Evolutionary conservation across 2,797 vertebrate species (phyloP), one percentile per base, ranked within the genome.

Genomic region (Pelodytes ibericus): DNA sequence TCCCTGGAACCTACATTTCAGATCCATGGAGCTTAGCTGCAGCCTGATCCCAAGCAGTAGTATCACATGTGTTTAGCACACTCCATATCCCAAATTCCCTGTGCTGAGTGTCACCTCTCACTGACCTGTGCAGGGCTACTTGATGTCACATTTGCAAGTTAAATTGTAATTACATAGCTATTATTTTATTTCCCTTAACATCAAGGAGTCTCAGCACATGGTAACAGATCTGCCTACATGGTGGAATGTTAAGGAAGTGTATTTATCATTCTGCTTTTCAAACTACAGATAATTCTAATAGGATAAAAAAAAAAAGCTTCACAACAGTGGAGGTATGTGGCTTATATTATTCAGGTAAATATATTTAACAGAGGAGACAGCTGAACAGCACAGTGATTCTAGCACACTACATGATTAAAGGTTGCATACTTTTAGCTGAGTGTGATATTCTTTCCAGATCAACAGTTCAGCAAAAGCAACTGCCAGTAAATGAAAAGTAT

Each of bases 241-340:
- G 33, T 22, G 22, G 24, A 2, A 22, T 2, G 33, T 72, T 69
- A 72, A 81, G 71, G 71, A 77, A 74, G 71, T 39, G 18, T 61
- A 65, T 65, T 81, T 39, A 75, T 79, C 63, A 69, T 30, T 27
- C 62, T 30, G 57, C 31, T 49, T 71, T 71, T 69, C 29, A 79
- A 75, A 70, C 26, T 24, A 30, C 29, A 80, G 53, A 70, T 66
- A 51, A 58, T 41, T 72, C 75, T 60, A 44, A 76, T 72, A 36
- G 58, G 18, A 41, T 41, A 41, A 65, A 36, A 20, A 47, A 59
- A 53, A 4, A 64, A 57, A 71, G 44, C 68, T 61, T 72, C 53
- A 25, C 53, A 47, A 11, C 13, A 72, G 18, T 24, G 56, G 16
- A 76, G 53, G 67, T 75, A 67, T 57, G 53, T 72, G 63, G 20